Evolutionary conservation across 2,888 invertebrate genomes (phyloP).

Genomic region (Opisthograptis luteolata): DNA sequence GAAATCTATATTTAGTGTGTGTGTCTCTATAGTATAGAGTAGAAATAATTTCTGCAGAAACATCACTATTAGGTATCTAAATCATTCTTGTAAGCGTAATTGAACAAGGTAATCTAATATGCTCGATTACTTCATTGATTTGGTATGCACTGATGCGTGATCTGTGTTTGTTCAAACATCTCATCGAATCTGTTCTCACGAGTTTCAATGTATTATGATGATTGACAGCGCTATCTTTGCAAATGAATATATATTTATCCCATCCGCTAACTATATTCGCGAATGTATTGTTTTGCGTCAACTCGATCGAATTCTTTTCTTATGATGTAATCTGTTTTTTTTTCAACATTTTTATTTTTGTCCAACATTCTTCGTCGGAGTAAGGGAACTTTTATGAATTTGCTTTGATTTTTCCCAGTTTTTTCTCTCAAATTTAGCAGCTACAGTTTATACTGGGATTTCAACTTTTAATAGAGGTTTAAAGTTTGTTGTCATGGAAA

Average conservation of each 20-base stretch:
- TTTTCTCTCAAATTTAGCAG: too few relatives aligned
- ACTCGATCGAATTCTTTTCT: constrained; percentile 5
- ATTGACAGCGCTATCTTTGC: constrained; percentile 12
- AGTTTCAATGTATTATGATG: constrained; percentile 21
- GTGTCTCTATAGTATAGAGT: not conserved
- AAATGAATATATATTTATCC: not conserved
- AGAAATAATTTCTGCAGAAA: too few relatives aligned
- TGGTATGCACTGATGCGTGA: constrained; percentile 18
- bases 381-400: too few relatives aligned
- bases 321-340: constrained; percentile 4
- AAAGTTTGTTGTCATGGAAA: too few relatives aligned
- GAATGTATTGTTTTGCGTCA: constrained; percentile 12
- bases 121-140: constrained; percentile 18
- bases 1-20: too few relatives aligned
- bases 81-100: too few relatives aligned
- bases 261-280: constrained; percentile 11
- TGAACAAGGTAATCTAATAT: constrained; percentile 3
- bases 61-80: too few relatives aligned
- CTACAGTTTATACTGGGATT: too few relatives aligned
- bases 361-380: not conserved
- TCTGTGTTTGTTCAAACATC: constrained; percentile 8
- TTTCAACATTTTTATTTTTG: not conserved
- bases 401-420: too few relatives aligned
- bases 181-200: constrained; percentile 11
- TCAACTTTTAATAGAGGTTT: too few relatives aligned